Base-by-base conservation (phyloP, 2,113 vertebrate species). In the Cairina moschata region DNA sequence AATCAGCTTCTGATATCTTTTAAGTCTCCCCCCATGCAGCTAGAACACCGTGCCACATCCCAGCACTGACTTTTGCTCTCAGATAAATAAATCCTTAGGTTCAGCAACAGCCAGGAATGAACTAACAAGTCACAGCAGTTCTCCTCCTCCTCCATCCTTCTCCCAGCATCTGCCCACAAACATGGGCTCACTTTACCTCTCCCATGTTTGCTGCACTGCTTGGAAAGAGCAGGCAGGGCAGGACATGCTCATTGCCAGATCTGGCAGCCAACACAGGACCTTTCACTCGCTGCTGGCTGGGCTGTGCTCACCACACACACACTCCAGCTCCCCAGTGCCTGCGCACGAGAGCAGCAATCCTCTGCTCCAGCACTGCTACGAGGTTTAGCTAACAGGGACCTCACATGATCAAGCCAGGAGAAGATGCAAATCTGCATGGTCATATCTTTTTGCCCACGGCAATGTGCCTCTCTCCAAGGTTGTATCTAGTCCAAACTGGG, bases 271-370 rank as follows among this genome's bases (percentile, higher is more conserved):
- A 50, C 38, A 38, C 66, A 67, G 60, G 9, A 95, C 28, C 56
- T 73, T 6, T 1, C 0, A 0, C n/a, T 56, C 1, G 0, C 58
- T 8, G 9, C 22, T 60, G 29, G 32, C 52, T 34, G 55, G 13
- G 63, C 54, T 1, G 1, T 73, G 40, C 54, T 88, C 71, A 56
- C 28, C 5, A 4, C 46, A 13, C 6, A 62, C 44, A 8, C 1
- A 0, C 8, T 72, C 44, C 89, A 88, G 74, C 25, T 76, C 67
- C 66, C 58, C 54, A 63, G 31, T 0, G 0, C 17, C 55, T 60
- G 74, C 38, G 46, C n/a, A 48, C 0, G 0, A 73, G 6, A 84
- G 72, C 73, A 86, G 71, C 56, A 42, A 34, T 10, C 25, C 34
- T 11, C n/a, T 50, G 34, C 77, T 83, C 32, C 55, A 85, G 60